Evolutionary conservation across 92 coral and sea anemone species (phyloP), one percentile per base, ranked within the genome.

Genomic region (Umimayanthus kanabou): DNA sequence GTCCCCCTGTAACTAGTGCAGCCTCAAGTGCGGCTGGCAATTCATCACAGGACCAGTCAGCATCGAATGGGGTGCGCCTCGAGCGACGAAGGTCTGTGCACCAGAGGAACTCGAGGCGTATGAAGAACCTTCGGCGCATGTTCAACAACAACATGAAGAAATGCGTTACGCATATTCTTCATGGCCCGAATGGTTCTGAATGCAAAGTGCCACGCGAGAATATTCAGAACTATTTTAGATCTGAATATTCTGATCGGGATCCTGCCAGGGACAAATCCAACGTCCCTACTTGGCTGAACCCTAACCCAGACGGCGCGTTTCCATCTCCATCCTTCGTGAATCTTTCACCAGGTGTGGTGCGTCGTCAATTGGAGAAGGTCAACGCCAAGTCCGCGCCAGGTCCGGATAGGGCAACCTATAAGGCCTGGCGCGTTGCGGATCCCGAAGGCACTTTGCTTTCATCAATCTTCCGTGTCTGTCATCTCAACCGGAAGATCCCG

Each of bases 401-500:
- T 1, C 78, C 78, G 1, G 50, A 74, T 74, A 74, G n/a, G 78
- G 43, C 49, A 3, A 72, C 76, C 7, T 72, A 42, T n/a, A 9
- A 23, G 61, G 37, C 61, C 69, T 79, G 47, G 69, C 69, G 49
- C 16, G 25, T 1, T 13, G 69, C 70, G 26, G 90, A 80, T 77
- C 87, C 87, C 9, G 79, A 69, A 2, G 86, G 49, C 55, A 45
- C 57, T 40, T 26, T 67, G 43, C 86, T 80, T 1, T 76, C 40
- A 1, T 39, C 43, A 22, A 28, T 88, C 39, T 80, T 80, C 70
- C 77, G 69, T 8, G n/a, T 76, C 0, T 88, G 87, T 28, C 81
- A 80, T 20, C 55, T 2, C 0, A 85, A 76, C 28, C 23, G 45
- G 39, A 74, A 67, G 18, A 64, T 88, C 20, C 90, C 90, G 3